Evolutionary conservation across 2,113 vertebrate species (phyloP), one percentile per base, ranked within the genome.

Genomic region (Tringa solitaria): DNA sequence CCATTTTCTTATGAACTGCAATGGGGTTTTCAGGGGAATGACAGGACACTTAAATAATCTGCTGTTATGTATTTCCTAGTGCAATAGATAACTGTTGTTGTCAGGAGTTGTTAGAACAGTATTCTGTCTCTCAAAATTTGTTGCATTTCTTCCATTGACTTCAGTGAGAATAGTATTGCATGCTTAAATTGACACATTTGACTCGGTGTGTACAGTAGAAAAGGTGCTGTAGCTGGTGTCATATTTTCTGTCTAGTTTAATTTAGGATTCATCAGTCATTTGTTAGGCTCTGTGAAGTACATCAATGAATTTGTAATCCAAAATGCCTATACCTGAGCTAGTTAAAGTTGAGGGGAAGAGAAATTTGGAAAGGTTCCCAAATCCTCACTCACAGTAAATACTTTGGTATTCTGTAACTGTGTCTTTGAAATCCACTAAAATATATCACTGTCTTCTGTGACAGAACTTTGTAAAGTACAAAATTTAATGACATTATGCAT

Each of bases 191-290:
- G 56, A n/a, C 48, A 33, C 48, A n/a, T 79, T 70, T 86, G 6
- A 28, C 4, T 65, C 3, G 1, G 53, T 60, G 24, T 27, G 19
- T 68, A 20, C 0, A 4, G 35, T 26, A 51, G 43, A 35, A 59
- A 63, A 51, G n/a, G 8, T 67, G 9, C 43, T 94, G 12, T 72
- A 12, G 20, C 46, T 67, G 22, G 18, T 83, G 24, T 79, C 26
- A 24, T 74, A n/a, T 56, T 76, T 79, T 93, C 39, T 75, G 53
- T 82, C 60, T 63, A 60, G 53, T 80, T 88, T 46, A 81, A 87
- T 95, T 89, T 83, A 81, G n/a, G 56, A 70, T 95, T 92, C n/a
- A 77, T 86, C 46, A 74, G n/a, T 89, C 37, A 53, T 80, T 94
- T 86, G 23, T 87, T 91, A 76, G 30, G 22, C 23, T 51, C 7